These are phyloP conservation scores for Speoplatyrhinus poulsoni DNA, from an alignment of 2,113 vertebrate species.

Conservation along the genomic window DNA sequence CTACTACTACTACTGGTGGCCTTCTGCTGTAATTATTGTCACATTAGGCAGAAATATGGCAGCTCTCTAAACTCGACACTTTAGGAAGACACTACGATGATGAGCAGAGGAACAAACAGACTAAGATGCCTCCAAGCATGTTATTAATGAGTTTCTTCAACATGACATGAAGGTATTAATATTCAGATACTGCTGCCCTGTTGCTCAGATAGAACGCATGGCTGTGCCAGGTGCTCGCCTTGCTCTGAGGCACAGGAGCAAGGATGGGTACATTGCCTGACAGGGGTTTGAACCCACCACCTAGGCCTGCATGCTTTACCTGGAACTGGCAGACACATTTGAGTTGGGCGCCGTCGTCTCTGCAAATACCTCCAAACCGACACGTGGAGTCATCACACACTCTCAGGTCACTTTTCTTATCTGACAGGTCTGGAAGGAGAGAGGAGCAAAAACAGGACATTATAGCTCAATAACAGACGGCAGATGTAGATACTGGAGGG, in stretches of 20 bases:
- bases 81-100: neutral
- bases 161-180: neutral
- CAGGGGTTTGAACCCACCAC: neutral
- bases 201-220: too few relatives aligned
- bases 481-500: neutral
- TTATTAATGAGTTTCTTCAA: neutral
- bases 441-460: neutral
- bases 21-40: constrained; percentile 16
- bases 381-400: constrained; percentile 89
- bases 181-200: neutral
- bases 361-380: constrained; percentile 89
- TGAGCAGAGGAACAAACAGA: neutral
- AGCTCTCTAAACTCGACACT: neutral
- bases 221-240: too few relatives aligned
- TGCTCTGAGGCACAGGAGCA: too few relatives aligned
- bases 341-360: constrained; percentile 87
- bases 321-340: constrained; percentile 94
- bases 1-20: neutral
- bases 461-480: neutral
- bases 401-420: constrained; percentile 85
- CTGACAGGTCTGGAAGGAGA: constrained; percentile 80
- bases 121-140: neutral
- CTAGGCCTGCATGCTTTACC: constrained; percentile 68
- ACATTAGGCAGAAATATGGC: constrained; percentile 8
- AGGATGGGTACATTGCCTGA: neutral